Base-by-base conservation (phyloP, 1,140 invertebrate genomes). In the Odontomachus brunneus region DNA sequence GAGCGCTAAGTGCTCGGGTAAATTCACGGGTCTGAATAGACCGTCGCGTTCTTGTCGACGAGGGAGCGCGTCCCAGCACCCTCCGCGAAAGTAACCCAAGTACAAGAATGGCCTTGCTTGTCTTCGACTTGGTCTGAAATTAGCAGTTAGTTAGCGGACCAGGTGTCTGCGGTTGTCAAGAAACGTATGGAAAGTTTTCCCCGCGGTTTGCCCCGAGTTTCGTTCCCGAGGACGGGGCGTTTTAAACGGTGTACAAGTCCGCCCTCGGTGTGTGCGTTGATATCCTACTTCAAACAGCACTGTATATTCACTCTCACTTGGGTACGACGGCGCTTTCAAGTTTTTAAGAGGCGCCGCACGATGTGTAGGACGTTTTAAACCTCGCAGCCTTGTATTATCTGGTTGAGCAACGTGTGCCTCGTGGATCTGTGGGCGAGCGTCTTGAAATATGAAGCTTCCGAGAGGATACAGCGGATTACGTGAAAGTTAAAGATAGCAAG, bases 61-160 rank as follows among this genome's bases (percentile, higher is more conserved):
- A 67, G 38, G 38, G 38, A 44, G 53, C 63, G 17, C 3, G 55
- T 5, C 29, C 29, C 63, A 38, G 49, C 7, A 57, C 48, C 12
- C 38, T 80, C 17, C 24, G 24, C 49, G 69, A 57, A 69, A 80
- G 75, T 80, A 67, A 48, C 33, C 29, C 24, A 71, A 80, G 65
- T 80, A 80, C 75, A 48, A 57, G 51, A 69, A 11, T 59, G 53
- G 75, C 7, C 33, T 33, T 71, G 75, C 75, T 80, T 80, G 75
- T 80, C 75, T 78, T 78, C 51, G 75, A 78, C 75, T 78, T 78
- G 15, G 63, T 67, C 14, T 69, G 17, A 71, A 80, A 80, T 80
- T 80, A 80, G 49, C 14, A 80, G 33, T 80, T 78, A 78, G 63
- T 78, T 78, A 78, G 22, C 12, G 7, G 22, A 17, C 15, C 26